phyloP scores from a whole-genome alignment of 2,888 invertebrate species.

The Spodoptera littoralis region DNA sequence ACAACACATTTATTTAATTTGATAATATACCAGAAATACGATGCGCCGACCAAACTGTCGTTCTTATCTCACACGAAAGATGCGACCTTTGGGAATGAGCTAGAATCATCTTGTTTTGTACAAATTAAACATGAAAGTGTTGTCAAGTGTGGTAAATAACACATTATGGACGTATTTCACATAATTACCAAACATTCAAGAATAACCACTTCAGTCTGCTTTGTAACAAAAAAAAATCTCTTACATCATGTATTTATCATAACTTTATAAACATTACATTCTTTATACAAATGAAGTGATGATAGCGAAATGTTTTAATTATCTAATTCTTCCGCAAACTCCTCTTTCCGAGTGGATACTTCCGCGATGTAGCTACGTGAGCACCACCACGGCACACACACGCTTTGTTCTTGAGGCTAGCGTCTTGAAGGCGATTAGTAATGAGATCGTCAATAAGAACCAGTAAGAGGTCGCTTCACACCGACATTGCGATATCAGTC shows the following conservation, averaged over 20 bases:
- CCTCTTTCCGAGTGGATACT: constrained; percentile 12
- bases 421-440: constrained; percentile 56
- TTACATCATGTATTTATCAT: constrained; percentile 3
- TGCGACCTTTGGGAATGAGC: no score
- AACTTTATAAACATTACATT: neutral
- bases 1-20: no score
- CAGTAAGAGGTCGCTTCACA: constrained; percentile 84
- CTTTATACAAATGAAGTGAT: neutral
- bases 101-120: no score
- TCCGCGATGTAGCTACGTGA: constrained; percentile 31
- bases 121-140: no score
- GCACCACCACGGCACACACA: constrained; percentile 35
- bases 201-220: constrained; percentile 7
- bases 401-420: constrained; percentile 53
- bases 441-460: constrained; percentile 72
- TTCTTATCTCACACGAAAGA: no score
- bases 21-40: no score
- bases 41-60: no score
- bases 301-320: constrained; percentile 2
- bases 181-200: constrained; percentile 13
- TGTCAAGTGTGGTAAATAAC: no score
- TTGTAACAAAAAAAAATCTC: constrained; percentile 1
- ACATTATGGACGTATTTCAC: neutral
- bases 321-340: constrained; percentile 11
- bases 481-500: constrained; percentile 83